A percentile compares a stretch with the other conserved stretches of the same genome.
Evolutionary conservation across 2,113 vertebrate species (phyloP).

Genomic region (Otocyon megalotis): DNA sequence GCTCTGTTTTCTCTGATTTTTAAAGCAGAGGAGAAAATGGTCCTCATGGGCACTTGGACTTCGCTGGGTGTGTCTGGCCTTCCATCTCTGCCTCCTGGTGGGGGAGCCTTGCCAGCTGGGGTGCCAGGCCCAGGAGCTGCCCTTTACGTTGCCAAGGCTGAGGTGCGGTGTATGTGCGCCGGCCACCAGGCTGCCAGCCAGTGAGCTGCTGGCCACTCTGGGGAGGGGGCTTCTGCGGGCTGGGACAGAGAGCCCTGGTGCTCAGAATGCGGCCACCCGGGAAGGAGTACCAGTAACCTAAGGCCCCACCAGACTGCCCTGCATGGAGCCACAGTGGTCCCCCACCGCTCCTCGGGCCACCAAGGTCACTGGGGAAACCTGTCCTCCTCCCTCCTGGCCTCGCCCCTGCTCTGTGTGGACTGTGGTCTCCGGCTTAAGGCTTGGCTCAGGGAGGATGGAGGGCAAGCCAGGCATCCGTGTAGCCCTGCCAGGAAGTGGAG

Average conservation of each 20-base stretch:
- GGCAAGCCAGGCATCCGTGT: rapidly evolving
- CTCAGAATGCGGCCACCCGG: not conserved
- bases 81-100: rapidly evolving
- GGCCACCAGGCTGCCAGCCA: not conserved
- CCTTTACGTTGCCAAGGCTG: not conserved
- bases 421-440: not conserved
- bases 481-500: not conserved
- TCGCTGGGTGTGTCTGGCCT: no score
- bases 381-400: not conserved
- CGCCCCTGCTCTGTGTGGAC: not conserved
- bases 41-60: rapidly evolving
- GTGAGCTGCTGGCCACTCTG: not conserved
- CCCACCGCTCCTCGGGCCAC: no score
- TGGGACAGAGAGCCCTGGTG: rapidly evolving
- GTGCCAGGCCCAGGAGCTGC: not conserved
- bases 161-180: not conserved
- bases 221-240: no score
- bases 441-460: not conserved
- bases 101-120: not conserved
- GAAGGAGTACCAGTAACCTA: rapidly evolving
- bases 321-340: not conserved
- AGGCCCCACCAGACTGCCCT: not conserved
- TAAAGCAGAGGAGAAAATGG: not conserved
- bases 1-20: not conserved
- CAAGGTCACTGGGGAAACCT: no score